phyloP scores from a whole-genome alignment of 2,888 invertebrate genomes.

The Melinaea menophilus region DNA sequence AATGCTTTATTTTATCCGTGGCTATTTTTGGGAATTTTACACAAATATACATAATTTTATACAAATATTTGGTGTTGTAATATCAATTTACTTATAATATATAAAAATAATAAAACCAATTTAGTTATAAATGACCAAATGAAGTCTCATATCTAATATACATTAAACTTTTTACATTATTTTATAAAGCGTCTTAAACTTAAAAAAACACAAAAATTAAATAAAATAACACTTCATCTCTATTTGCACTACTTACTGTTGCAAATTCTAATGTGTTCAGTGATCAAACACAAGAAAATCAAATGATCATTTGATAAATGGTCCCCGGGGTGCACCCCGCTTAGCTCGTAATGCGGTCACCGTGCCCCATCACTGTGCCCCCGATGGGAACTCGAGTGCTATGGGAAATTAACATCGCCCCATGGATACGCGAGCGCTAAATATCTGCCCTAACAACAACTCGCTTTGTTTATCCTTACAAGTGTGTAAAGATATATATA shows the following conservation, averaged over 20 bases:
- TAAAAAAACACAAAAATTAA: conserved; percentile 10
- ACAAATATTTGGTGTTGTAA: too few relatives aligned
- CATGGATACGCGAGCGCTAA: conserved; percentile 43
- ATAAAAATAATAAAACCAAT: too few relatives aligned
- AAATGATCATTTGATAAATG: conserved; percentile 80
- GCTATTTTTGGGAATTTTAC: background rate
- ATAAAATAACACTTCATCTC: conserved; percentile 53
- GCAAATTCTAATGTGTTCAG: conserved; percentile 76
- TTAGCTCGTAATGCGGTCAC: conserved; percentile 68
- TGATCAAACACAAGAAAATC: conserved; percentile 80
- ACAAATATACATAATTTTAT: too few relatives aligned
- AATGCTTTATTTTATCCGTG: conserved; percentile 3
- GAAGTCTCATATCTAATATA: too few relatives aligned
- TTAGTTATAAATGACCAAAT: too few relatives aligned
- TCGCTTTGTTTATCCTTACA: conserved; percentile 28
- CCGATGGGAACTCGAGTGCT: conserved; percentile 37
- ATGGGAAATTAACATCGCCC: conserved; percentile 58
- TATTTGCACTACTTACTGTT: conserved; percentile 48
- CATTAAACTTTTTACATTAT: background rate
- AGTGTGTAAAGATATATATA: background rate
- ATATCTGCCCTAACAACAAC: conserved; percentile 29
- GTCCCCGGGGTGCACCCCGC: conserved; percentile 57
- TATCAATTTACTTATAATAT: too few relatives aligned
- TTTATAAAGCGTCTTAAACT: conserved; percentile 1
- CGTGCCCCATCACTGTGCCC: conserved; percentile 37